Conservation (phyloP, 37 sponge, comb jelly and placozoan genomes). For the Beroe ovata region DNA sequence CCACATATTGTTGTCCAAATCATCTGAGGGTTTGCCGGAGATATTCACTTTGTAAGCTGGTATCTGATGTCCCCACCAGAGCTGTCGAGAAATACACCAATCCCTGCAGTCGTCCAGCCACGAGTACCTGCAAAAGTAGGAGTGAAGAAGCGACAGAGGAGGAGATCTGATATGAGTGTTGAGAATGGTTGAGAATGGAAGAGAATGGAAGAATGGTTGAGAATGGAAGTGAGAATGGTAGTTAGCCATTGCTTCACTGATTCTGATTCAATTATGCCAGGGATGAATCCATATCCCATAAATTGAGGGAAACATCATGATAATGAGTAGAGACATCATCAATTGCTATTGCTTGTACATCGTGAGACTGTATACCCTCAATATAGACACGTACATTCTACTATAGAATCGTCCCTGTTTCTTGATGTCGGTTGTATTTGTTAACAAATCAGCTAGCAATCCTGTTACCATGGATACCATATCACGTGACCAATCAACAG, state of each 20-base stretch:
- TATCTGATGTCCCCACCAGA: slow-evolving; percentile 99
- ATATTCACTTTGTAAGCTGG: slow-evolving; percentile 81
- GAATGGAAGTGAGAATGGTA: background rate
- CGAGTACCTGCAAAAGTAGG: background rate
- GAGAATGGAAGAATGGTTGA: background rate
- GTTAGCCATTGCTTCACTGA: too few relatives aligned
- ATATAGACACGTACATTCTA: too few relatives aligned
- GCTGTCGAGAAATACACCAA: slow-evolving; percentile 98
- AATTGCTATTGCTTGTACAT: too few relatives aligned
- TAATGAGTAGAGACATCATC: too few relatives aligned
- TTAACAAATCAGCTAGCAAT: background rate
- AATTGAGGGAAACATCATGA: too few relatives aligned
- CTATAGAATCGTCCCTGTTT: too few relatives aligned
- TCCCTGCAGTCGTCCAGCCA: slow-evolving; percentile 70
- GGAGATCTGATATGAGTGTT: too few relatives aligned
- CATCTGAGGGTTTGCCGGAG: slow-evolving; percentile 27
- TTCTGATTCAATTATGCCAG: too few relatives aligned
- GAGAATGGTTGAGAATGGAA: background rate
- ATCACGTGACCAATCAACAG: background rate
- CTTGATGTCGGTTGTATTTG: background rate
- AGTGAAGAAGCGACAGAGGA: background rate
- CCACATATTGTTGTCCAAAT: slow-evolving; percentile 67
- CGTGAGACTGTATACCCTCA: too few relatives aligned
- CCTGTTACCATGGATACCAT: background rate
- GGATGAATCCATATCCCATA: too few relatives aligned